phyloP scores from a whole-genome alignment of 2,888 invertebrate species.

The Phytoseiulus persimilis region DNA sequence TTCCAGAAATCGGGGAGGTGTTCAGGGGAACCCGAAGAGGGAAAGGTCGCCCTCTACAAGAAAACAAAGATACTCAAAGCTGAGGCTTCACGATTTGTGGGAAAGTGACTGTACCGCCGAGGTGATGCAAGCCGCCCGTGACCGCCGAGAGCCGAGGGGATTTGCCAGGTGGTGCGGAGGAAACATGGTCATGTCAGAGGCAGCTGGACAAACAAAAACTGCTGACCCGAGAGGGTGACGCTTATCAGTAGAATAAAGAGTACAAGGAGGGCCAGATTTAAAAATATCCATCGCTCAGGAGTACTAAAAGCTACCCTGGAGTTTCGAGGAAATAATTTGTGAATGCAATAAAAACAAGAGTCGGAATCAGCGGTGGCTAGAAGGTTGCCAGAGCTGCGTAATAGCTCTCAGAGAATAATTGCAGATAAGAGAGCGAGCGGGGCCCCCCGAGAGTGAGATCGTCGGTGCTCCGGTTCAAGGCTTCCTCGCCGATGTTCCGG shows the following conservation, averaged over 20 bases:
- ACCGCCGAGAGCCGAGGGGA: no score
- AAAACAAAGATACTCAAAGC: no score
- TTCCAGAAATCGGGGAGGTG: no score
- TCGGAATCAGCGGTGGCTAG: neutral
- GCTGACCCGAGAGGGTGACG: neutral
- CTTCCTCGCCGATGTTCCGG: no score
- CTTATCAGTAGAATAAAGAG: neutral
- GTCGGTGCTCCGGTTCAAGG: neutral
- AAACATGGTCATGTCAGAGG: neutral
- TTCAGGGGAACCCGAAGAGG: no score
- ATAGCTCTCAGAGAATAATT: constrained; percentile 25
- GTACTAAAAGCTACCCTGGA: neutral
- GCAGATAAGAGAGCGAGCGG: constrained; percentile 6
- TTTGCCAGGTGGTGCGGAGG: no score
- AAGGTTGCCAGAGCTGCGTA: constrained; percentile 17
- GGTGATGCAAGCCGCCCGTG: no score
- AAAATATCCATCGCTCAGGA: neutral
- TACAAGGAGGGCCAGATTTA: neutral
- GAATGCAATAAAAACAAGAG: neutral
- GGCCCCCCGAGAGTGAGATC: neutral
- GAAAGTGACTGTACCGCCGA: no score
- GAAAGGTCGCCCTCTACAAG: no score
- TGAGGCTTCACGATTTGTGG: no score
- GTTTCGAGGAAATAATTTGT: neutral
- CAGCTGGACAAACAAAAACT: neutral